These are phyloP conservation scores for Nezara viridula DNA, from an alignment of 2,888 invertebrate genomes.

Conservation along the genomic window DNA sequence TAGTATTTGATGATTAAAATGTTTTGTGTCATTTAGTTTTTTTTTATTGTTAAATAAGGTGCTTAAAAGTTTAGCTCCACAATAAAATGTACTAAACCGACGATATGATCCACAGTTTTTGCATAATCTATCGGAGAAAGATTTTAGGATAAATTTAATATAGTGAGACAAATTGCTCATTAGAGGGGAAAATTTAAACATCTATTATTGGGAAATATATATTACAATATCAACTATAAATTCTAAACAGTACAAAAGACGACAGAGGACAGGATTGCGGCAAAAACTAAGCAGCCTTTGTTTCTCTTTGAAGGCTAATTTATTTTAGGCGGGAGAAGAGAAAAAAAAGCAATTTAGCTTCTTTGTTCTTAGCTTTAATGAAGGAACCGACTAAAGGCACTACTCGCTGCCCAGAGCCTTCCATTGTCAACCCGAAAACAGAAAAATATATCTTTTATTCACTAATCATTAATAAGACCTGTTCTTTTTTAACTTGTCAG, in stretches of 20 bases:
- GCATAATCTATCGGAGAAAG: too few species aligned
- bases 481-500: slow-evolving; percentile 1
- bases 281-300: slow-evolving; percentile 14
- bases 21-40: too few species aligned
- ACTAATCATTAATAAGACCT: slow-evolving; percentile 1
- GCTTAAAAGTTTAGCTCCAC: too few species aligned
- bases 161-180: neutral
- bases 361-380: slow-evolving; percentile 12
- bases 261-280: neutral
- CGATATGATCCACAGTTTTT: too few species aligned
- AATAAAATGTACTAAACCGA: too few species aligned
- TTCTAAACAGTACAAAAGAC: neutral
- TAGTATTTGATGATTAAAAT: too few species aligned
- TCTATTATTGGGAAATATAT: neutral
- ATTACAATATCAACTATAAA: neutral
- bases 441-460: slow-evolving; percentile 43
- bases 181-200: neutral
- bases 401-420: neutral
- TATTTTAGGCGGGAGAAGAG: neutral
- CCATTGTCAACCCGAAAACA: slow-evolving; percentile 6
- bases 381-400: neutral
- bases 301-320: slow-evolving; percentile 31
- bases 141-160: too few species aligned
- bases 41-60: too few species aligned
- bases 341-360: neutral